Percentiles rank a stretch among this genome's conserved stretches.
These are phyloP conservation scores for Oriolus oriolus DNA, from an alignment of 2,113 vertebrate species.

Conservation along the genomic window DNA sequence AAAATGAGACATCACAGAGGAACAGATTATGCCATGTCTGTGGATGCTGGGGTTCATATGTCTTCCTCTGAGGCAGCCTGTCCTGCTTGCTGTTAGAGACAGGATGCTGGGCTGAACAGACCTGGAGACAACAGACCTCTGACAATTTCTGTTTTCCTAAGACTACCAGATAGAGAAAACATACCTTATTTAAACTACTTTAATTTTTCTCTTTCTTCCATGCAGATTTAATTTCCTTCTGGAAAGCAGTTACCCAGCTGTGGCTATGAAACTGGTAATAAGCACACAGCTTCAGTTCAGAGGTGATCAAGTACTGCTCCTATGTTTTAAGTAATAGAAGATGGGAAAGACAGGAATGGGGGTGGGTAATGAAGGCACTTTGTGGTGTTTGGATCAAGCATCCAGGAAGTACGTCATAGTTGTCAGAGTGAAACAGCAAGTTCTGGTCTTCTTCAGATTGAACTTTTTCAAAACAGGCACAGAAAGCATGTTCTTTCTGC, in stretches of 20 bases:
- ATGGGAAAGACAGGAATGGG: background rate
- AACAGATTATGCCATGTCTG: slow-evolving; percentile 51
- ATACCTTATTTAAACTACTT: background rate
- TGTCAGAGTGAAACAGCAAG: background rate
- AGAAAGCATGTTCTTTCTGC: background rate
- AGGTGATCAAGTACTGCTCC: slow-evolving; percentile 1
- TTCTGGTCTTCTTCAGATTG: slow-evolving; percentile 15
- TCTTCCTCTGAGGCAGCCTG: background rate
- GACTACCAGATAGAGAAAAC: slow-evolving; percentile 17
- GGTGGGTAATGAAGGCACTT: background rate
- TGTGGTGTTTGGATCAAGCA: background rate
- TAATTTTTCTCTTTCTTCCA: slow-evolving; percentile 16
- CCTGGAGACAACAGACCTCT: no score
- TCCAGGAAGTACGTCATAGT: background rate
- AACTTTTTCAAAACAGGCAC: background rate
- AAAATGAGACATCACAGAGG: slow-evolving; percentile 14
- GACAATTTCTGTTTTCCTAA: background rate
- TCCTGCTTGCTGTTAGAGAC: background rate
- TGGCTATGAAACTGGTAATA: slow-evolving; percentile 27
- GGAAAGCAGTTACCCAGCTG: slow-evolving; percentile 40
- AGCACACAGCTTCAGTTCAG: slow-evolving; percentile 23
- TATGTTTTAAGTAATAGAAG: slow-evolving; percentile 2
- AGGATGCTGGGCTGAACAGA: background rate
- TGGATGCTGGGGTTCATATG: background rate
- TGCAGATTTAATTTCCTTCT: slow-evolving; percentile 57